phyloP scores from a whole-genome alignment of 2,113 vertebrate species.

The Gyps fulvus region DNA sequence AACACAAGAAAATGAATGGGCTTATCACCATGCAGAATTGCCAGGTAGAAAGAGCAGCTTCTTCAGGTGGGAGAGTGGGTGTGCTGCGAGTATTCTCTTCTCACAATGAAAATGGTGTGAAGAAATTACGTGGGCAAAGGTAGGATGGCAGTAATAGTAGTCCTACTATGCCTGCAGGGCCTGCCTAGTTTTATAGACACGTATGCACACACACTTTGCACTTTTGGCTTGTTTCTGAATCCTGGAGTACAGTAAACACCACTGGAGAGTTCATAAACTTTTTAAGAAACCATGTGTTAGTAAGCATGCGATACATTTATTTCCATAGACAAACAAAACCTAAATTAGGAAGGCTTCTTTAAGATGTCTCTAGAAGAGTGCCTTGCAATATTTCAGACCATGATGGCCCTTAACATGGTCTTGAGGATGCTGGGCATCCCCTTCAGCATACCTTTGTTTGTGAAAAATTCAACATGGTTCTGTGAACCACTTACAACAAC shows the following conservation, averaged over 20 bases:
- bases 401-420: neutral
- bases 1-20: neutral
- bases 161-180: neutral
- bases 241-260: neutral
- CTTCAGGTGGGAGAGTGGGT: neutral
- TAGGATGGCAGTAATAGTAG: neutral
- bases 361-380: neutral
- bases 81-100: neutral
- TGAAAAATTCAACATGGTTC: neutral
- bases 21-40: neutral
- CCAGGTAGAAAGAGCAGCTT: neutral
- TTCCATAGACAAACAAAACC: neutral
- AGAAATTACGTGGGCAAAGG: neutral
- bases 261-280: neutral
- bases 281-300: neutral
- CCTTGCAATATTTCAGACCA: neutral
- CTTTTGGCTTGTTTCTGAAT: neutral
- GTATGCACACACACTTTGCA: neutral
- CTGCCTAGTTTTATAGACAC: neutral
- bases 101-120: neutral
- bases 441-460: neutral
- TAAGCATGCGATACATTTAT: fast-evolving
- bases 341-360: neutral
- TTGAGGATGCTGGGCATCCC: neutral
- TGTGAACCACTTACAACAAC: neutral